A percentile compares a stretch with the other conserved stretches of the same genome.
phyloP scores from a whole-genome alignment of 2,888 invertebrate species.

The Euphydryas editha region DNA sequence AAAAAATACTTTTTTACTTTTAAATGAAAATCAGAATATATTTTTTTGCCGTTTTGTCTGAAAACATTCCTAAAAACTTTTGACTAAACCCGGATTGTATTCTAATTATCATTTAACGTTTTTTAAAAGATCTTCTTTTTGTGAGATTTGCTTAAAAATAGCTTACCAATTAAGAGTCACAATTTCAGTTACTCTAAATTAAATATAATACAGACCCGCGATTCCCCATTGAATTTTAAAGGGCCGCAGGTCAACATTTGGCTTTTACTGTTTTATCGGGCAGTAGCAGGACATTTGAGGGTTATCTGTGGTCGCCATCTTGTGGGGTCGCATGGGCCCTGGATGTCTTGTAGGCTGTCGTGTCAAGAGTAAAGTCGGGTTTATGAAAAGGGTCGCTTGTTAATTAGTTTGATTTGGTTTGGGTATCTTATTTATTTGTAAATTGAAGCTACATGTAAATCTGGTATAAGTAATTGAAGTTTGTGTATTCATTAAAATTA shows the following conservation, averaged over 20 bases:
- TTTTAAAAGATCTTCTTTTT: too few relatives aligned
- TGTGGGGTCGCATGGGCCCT: conserved; percentile 57
- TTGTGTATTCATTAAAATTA: neutral
- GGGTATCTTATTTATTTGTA: conserved; percentile 33
- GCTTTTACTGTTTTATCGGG: conserved; percentile 72
- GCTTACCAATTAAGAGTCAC: conserved; percentile 13
- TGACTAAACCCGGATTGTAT: too few relatives aligned
- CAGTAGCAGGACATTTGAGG: conserved; percentile 67
- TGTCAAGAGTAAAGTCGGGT: conserved; percentile 73
- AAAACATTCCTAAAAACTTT: too few relatives aligned
- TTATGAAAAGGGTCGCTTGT: conserved; percentile 72
- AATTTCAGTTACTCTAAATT: conserved; percentile 32
- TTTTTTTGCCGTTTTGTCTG: too few relatives aligned
- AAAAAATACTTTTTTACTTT: too few relatives aligned
- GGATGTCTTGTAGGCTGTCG: conserved; percentile 63
- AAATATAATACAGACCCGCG: conserved; percentile 42
- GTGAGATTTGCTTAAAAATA: neutral
- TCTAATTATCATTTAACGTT: too few relatives aligned
- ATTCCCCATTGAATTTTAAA: conserved; percentile 54
- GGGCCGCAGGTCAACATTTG: conserved; percentile 60
- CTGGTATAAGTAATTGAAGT: conserved; percentile 1
- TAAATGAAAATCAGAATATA: too few relatives aligned
- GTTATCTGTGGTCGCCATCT: conserved; percentile 74
- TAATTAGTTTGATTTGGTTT: conserved; percentile 62
- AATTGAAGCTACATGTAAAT: conserved; percentile 18